Evolutionary conservation across 2,113 vertebrate genomes (phyloP).

Genomic region (Cisticola juncidis): DNA sequence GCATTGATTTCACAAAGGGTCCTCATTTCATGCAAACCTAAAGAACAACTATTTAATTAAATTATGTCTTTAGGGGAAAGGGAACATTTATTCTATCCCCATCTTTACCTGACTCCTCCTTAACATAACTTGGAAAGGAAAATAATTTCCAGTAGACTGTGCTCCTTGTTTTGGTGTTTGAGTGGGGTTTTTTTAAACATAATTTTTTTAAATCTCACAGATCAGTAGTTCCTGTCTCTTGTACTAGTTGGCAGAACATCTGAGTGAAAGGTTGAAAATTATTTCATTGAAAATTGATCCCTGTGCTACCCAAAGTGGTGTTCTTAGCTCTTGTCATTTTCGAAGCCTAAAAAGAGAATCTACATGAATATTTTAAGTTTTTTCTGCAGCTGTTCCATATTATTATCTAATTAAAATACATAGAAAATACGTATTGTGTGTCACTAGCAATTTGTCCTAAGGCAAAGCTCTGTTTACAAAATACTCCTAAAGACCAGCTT

Average conservation of each 20-base stretch:
- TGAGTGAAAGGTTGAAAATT: neutral
- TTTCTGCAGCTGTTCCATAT: neutral
- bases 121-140: neutral
- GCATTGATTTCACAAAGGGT: neutral
- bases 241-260: neutral
- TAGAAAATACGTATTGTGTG: neutral
- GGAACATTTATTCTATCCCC: neutral
- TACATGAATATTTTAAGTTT: neutral
- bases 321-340: neutral
- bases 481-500: neutral
- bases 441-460: neutral
- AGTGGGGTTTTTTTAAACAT: neutral
- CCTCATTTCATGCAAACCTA: neutral
- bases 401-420: neutral
- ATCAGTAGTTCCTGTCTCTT: neutral
- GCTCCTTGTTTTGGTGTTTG: neutral
- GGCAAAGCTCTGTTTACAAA: neutral
- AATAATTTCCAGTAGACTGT: neutral
- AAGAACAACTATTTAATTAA: neutral
- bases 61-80: neutral
- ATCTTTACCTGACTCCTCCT: neutral
- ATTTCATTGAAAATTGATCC: neutral
- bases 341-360: neutral
- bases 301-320: neutral
- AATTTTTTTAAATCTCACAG: rapidly evolving